phyloP scores from a whole-genome alignment of 2,888 invertebrate genomes.

The Epiblema foenella region DNA sequence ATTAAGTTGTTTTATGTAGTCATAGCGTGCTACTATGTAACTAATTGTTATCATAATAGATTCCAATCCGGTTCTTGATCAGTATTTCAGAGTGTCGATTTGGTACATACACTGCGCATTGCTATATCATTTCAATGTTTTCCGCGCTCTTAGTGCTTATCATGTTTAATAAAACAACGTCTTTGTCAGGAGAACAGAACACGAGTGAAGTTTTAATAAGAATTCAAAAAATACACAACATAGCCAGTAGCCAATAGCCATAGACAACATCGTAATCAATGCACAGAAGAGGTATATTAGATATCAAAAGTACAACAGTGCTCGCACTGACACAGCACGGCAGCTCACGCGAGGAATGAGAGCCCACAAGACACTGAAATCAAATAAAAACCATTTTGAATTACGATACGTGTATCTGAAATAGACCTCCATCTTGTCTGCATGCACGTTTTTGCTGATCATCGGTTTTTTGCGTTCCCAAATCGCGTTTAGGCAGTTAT shows the following conservation, averaged over 20 bases:
- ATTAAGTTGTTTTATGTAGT: background rate
- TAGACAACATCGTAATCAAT: no score
- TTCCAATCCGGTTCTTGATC: constrained; percentile 20
- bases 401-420: background rate
- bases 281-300: no score
- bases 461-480: constrained; percentile 18
- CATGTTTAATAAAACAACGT: no score
- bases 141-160: no score
- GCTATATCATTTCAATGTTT: background rate
- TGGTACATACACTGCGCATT: background rate
- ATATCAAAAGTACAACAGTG: no score
- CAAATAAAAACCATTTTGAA: background rate
- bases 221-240: no score
- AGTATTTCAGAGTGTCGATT: background rate
- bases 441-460: constrained; percentile 20
- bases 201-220: no score
- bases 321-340: no score
- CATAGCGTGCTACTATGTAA: constrained; percentile 7
- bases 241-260: no score
- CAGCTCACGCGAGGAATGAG: no score
- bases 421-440: background rate
- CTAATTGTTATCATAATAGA: constrained; percentile 21
- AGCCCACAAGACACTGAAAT: no score
- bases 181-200: no score
- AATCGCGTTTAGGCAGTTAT: constrained; percentile 12